A percentile compares a stretch with the other conserved stretches of the same genome.
phyloP scores from a whole-genome alignment of 2,888 invertebrate genomes.

The Allacma fusca region DNA sequence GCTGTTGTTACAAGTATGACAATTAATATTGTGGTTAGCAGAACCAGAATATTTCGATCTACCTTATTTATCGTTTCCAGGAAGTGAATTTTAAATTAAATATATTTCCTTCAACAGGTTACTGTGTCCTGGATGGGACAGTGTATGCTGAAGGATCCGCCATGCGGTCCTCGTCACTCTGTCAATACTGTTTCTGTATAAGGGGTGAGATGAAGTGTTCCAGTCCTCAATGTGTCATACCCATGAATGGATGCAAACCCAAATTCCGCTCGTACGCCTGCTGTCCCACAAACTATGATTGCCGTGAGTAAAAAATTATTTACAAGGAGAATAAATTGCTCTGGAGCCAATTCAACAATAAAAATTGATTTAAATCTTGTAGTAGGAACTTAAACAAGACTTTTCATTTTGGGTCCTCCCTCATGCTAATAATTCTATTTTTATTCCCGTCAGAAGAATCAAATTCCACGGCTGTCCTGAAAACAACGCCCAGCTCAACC shows the following conservation, averaged over 20 bases:
- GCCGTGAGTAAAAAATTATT: conserved; percentile 64
- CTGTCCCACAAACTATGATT: conserved; percentile 84
- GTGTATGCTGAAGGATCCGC: conserved; percentile 83
- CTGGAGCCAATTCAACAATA: too few relatives aligned
- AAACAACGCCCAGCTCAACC: conserved; percentile 56
- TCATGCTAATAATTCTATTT: neutral
- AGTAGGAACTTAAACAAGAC: too few relatives aligned
- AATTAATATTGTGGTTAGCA: too few relatives aligned
- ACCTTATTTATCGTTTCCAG: too few relatives aligned
- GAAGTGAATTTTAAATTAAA: too few relatives aligned
- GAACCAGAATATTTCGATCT: too few relatives aligned
- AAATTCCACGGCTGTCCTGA: conserved; percentile 57
- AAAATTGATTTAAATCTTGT: too few relatives aligned
- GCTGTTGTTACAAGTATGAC: too few relatives aligned
- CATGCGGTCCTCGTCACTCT: conserved; percentile 76
- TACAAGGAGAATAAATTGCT: too few relatives aligned
- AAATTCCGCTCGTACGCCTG: conserved; percentile 73
- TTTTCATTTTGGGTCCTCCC: too few relatives aligned
- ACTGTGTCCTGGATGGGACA: conserved; percentile 75
- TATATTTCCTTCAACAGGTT: conserved; percentile 65
- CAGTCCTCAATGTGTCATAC: conserved; percentile 79
- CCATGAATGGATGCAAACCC: conserved; percentile 76
- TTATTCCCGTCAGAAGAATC: conserved; percentile 49
- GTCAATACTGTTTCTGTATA: conserved; percentile 88
- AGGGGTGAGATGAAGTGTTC: conserved; percentile 78